Evolutionary conservation across 2,888 invertebrate genomes (phyloP).

Genomic region (Empis livida): DNA sequence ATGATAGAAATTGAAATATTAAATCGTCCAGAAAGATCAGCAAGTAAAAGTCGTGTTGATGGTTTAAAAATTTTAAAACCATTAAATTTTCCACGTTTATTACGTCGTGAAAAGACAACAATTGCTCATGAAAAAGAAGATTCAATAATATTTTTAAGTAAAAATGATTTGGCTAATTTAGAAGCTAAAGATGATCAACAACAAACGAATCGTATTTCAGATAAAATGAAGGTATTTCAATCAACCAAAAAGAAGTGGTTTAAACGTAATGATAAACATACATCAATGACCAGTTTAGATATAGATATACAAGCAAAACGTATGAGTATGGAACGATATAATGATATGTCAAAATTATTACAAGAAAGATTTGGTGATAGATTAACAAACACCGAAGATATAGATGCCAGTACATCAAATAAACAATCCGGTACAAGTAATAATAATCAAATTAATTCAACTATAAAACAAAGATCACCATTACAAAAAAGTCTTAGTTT

Average conservation of each 20-base stretch:
- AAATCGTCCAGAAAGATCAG: slow-evolving; percentile 31
- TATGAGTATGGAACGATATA: slow-evolving; percentile 56
- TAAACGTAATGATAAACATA: slow-evolving; percentile 33
- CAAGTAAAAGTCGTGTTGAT: slow-evolving; percentile 40
- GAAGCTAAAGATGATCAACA: slow-evolving; percentile 34
- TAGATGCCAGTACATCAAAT: no score
- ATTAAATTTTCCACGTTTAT: slow-evolving; percentile 28
- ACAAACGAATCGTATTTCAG: slow-evolving; percentile 15
- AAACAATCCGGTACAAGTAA: no score
- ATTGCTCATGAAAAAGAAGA: slow-evolving; percentile 46
- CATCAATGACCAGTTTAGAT: slow-evolving; percentile 28
- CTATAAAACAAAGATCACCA: slow-evolving; percentile 16
- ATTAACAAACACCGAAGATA: neutral
- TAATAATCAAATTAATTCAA: slow-evolving; percentile 11
- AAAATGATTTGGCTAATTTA: slow-evolving; percentile 50
- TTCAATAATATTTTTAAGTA: slow-evolving; percentile 53
- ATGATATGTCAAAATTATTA: slow-evolving; percentile 57
- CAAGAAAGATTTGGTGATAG: slow-evolving; percentile 48
- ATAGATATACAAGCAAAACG: slow-evolving; percentile 51
- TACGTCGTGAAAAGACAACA: slow-evolving; percentile 33
- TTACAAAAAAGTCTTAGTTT: slow-evolving; percentile 33
- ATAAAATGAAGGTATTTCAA: slow-evolving; percentile 36
- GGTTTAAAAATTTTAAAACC: slow-evolving; percentile 43
- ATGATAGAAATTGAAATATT: slow-evolving; percentile 32
- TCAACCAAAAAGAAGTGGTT: slow-evolving; percentile 55